phyloP scores from a whole-genome alignment of 2,888 invertebrate species.

The Aromia moschata region DNA sequence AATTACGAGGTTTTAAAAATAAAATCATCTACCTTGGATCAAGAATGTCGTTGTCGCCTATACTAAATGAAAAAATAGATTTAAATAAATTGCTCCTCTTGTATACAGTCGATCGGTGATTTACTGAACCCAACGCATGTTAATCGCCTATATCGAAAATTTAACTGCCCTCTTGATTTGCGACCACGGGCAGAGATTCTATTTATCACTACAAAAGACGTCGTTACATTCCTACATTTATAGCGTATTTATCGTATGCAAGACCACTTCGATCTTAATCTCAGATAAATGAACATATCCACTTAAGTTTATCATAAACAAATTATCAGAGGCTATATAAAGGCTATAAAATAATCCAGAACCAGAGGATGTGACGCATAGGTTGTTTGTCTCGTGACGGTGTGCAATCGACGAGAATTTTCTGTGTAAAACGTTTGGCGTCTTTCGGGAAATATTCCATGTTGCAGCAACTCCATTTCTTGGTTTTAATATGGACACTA shows the following conservation, averaged over 20 bases:
- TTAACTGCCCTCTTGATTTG: constrained; percentile 18
- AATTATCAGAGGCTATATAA: constrained; percentile 23
- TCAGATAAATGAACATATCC: constrained; percentile 27
- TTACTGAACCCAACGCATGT: neutral
- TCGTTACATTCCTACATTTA: constrained; percentile 23
- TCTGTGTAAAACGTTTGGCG: neutral
- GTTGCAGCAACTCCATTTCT: too few species aligned
- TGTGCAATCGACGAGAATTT: neutral
- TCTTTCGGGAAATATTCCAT: too few species aligned
- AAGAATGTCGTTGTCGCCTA: too few species aligned
- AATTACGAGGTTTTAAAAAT: too few species aligned
- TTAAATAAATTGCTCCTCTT: too few species aligned
- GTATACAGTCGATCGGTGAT: neutral
- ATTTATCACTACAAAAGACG: constrained; percentile 18
- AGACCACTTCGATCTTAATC: constrained; percentile 25
- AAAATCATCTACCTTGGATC: too few species aligned
- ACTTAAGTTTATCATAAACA: constrained; percentile 24
- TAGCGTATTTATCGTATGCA: constrained; percentile 16
- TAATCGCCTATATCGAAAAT: neutral
- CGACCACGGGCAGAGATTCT: constrained; percentile 5
- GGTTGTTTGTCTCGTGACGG: neutral
- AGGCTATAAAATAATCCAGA: constrained; percentile 24
- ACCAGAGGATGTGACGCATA: neutral
- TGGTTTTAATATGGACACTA: too few species aligned
- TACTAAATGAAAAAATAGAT: too few species aligned